Conservation (phyloP, 2,113 vertebrate genomes). For the Dolichallabes microphthalmus region DNA sequence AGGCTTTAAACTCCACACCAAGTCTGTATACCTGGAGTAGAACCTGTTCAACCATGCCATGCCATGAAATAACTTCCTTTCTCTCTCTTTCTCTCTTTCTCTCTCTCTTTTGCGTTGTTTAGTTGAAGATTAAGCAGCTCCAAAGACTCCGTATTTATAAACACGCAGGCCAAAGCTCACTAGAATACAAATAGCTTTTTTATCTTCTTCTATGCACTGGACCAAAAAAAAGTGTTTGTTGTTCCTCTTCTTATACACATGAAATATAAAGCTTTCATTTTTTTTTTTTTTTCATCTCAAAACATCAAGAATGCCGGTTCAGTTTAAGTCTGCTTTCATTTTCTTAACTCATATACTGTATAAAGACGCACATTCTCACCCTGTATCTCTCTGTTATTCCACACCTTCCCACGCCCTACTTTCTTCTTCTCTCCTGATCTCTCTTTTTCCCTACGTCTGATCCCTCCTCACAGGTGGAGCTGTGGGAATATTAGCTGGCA, state of each 20-base stretch:
- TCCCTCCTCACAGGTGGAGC: constrained; percentile 28
- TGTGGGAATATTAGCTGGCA: constrained; percentile 48
- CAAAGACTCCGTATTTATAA: constrained; percentile 52
- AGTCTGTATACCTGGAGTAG: constrained; percentile 21
- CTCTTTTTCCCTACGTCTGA: not conserved
- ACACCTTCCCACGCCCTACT: constrained; percentile 6
- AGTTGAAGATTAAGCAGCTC: constrained; percentile 52
- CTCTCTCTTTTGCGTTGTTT: constrained; percentile 29
- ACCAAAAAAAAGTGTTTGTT: constrained; percentile 50
- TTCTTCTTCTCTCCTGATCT: constrained; percentile 17
- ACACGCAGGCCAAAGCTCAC: constrained; percentile 46
- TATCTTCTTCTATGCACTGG: constrained; percentile 46
- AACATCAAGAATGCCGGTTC: constrained; percentile 19
- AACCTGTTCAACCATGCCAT: constrained; percentile 13
- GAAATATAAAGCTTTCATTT: constrained; percentile 46
- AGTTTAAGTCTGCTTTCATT: not conserved
- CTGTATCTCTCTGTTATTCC: constrained; percentile 4
- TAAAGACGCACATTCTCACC: not conserved
- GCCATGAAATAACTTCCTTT: constrained; percentile 10
- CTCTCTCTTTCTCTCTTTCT: not conserved
- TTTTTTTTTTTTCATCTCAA: not conserved
- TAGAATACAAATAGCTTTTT: constrained; percentile 53
- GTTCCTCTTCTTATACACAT: constrained; percentile 36
- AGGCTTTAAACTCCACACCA: constrained; percentile 1
- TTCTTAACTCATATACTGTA: not conserved